Evolutionary conservation across 2,113 vertebrate species (phyloP).

Genomic region (Cardinalis cardinalis): DNA sequence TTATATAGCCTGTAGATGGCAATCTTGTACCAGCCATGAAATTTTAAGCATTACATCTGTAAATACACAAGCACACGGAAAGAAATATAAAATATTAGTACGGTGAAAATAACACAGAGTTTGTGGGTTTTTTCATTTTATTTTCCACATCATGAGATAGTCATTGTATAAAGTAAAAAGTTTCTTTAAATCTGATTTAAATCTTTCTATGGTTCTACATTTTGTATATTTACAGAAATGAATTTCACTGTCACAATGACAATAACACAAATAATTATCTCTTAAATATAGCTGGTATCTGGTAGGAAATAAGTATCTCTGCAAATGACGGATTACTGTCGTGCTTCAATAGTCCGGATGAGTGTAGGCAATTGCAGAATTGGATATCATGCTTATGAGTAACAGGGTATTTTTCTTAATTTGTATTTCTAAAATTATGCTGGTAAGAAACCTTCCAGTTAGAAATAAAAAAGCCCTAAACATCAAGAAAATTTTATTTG

Average conservation of each 20-base stretch:
- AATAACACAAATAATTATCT: slow-evolving; percentile 5
- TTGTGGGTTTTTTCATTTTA: neutral
- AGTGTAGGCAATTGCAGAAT: neutral
- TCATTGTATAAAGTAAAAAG: neutral
- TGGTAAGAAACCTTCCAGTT: neutral
- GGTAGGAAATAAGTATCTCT: neutral
- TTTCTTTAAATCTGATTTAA: neutral
- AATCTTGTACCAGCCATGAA: neutral
- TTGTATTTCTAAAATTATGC: neutral
- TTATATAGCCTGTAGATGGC: slow-evolving; percentile 45
- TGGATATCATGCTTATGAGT: neutral
- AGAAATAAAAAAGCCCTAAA: neutral
- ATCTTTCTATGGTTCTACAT: neutral
- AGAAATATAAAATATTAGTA: neutral
- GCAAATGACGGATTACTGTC: neutral
- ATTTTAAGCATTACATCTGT: rapidly evolving
- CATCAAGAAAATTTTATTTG: neutral
- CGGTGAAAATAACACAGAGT: neutral
- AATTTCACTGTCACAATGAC: neutral
- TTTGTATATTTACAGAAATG: neutral
- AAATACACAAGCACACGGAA: rapidly evolving
- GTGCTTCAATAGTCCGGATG: neutral
- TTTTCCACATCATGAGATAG: neutral
- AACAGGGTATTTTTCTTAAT: neutral
- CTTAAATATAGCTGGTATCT: neutral